These are phyloP conservation scores for Porites lobata DNA, from an alignment of 92 coral and sea anemone genomes.

Conservation along the genomic window DNA sequence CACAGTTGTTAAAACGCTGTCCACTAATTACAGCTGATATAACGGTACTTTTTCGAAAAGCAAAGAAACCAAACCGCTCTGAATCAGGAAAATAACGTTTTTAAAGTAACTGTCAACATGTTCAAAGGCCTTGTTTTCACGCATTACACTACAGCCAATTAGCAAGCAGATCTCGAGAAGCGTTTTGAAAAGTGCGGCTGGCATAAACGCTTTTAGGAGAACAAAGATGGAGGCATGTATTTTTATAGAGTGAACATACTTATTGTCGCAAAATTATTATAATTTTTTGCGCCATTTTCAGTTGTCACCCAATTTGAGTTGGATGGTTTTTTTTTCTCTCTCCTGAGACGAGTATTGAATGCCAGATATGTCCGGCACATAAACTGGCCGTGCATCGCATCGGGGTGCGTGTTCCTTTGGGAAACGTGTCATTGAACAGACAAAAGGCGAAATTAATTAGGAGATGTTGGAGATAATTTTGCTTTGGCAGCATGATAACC, in stretches of 20 bases:
- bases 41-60: constrained; percentile 30
- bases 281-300: background rate
- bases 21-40: constrained; percentile 49
- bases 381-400: background rate
- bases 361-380: constrained; percentile 12
- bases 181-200: constrained; percentile 18
- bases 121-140: constrained; percentile 33
- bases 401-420: constrained; percentile 35
- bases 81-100: constrained; percentile 32
- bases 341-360: background rate
- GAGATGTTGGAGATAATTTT: constrained; percentile 69
- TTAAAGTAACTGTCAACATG: constrained; percentile 46
- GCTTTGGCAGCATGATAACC: constrained; percentile 46
- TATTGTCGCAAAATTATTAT: constrained; percentile 4
- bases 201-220: constrained; percentile 11
- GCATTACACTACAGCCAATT: constrained; percentile 42
- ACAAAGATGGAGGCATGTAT: constrained; percentile 25
- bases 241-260: constrained; percentile 2
- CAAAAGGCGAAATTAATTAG: constrained; percentile 91
- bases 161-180: constrained; percentile 41
- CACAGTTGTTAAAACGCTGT: constrained; percentile 40
- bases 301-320: constrained; percentile 33
- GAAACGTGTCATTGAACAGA: constrained; percentile 47
- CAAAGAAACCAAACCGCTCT: constrained; percentile 27
- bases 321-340: constrained; percentile 31